Evolutionary conservation across 2,113 vertebrate genomes (phyloP).

Genomic region (Campylorhamphus procurvoides): DNA sequence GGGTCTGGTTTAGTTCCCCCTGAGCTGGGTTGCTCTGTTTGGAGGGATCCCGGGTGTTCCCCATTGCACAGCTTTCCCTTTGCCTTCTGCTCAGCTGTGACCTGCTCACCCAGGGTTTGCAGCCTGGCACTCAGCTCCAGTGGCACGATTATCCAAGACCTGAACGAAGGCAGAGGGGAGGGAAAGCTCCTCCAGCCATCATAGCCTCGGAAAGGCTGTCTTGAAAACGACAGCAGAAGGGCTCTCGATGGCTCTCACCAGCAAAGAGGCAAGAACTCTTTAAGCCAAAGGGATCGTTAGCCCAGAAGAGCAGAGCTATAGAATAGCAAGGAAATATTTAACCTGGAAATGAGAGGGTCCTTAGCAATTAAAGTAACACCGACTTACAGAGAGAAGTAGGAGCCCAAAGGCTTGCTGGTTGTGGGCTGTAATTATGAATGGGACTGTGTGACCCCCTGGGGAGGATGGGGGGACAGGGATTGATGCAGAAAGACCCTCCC

Average conservation of each 20-base stretch:
- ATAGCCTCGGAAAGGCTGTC: background rate
- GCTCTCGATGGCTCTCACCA: slow-evolving; percentile 8
- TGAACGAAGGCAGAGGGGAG: background rate
- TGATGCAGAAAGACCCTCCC: background rate
- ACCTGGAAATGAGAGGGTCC: background rate
- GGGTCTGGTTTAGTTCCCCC: background rate
- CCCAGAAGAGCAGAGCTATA: background rate
- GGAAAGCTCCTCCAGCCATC: background rate
- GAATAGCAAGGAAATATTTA: background rate
- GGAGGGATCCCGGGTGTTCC: background rate
- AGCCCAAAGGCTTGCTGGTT: background rate
- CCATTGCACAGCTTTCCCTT: too few relatives aligned
- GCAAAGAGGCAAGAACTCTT: background rate
- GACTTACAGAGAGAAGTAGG: background rate
- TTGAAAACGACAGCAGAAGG: background rate
- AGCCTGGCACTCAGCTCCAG: background rate
- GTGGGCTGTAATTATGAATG: background rate
- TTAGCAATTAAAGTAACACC: background rate
- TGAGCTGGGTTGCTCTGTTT: fast-evolving
- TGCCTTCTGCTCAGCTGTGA: background rate
- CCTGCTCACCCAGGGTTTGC: background rate
- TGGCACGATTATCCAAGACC: background rate
- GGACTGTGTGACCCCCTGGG: fast-evolving
- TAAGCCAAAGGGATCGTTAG: background rate
- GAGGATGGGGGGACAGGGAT: background rate